Evolutionary conservation across 2,888 invertebrate species (phyloP).

Genomic region (Hydrotaea cyrtoneurina): DNA sequence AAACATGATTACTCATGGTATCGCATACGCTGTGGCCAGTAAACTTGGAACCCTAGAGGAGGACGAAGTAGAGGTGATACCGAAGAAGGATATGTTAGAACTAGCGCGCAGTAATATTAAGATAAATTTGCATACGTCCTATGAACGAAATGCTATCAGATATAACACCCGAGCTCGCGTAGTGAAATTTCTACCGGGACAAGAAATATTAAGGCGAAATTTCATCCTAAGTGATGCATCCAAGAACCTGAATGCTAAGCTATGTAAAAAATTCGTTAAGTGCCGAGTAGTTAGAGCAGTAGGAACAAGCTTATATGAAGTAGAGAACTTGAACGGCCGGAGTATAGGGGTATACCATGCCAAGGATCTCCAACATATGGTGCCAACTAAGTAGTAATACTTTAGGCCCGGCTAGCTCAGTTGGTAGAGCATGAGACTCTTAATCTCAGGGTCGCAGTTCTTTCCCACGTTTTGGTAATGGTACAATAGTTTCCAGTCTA

Average conservation of each 20-base stretch:
- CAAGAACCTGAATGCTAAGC: too few species aligned
- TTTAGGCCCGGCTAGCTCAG: not conserved
- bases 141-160: not conserved
- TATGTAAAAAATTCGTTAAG: conserved; percentile 39
- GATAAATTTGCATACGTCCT: not conserved
- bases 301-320: conserved; percentile 18
- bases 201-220: conserved; percentile 30
- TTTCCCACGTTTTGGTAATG: too few species aligned
- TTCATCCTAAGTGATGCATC: conserved; percentile 28
- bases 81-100: not conserved
- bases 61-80: not conserved
- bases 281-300: not conserved
- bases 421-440: too few species aligned
- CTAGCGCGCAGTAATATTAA: not conserved
- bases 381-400: not conserved
- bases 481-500: too few species aligned
- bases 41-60: conserved; percentile 21
- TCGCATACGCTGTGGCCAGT: not conserved
- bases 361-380: too few species aligned
- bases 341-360: conserved; percentile 4
- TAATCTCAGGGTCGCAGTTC: not conserved
- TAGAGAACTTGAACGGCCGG: not conserved
- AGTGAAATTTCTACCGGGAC: conserved; percentile 22
- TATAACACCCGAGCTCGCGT: conserved; percentile 17
- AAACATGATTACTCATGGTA: conserved; percentile 35